These are phyloP conservation scores for Gortyna flavago DNA, from an alignment of 2,888 invertebrate species.

Conservation along the genomic window DNA sequence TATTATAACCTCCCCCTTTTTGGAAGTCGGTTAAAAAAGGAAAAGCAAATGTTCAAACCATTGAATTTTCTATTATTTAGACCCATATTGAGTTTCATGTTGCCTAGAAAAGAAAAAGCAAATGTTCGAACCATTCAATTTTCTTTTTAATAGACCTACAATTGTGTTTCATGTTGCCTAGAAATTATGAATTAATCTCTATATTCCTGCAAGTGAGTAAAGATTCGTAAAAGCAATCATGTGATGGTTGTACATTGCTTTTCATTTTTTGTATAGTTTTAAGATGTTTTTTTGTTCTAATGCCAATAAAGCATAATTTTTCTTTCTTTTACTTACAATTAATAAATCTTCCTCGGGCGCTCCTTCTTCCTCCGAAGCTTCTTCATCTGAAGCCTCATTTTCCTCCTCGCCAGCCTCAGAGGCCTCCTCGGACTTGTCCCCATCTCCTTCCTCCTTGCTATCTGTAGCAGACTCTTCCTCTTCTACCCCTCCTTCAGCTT, in stretches of 20 bases:
- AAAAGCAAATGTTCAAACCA: no score
- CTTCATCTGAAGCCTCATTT: slow-evolving; percentile 62
- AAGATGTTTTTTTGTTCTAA: background rate
- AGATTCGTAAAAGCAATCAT: background rate
- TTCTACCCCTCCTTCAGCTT: slow-evolving; percentile 69
- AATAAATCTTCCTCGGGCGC: slow-evolving; percentile 92
- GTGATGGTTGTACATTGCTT: background rate
- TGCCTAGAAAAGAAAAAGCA: background rate
- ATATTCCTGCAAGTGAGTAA: background rate
- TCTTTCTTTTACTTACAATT: slow-evolving; percentile 82
- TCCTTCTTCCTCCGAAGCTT: slow-evolving; percentile 79
- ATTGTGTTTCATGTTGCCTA: background rate
- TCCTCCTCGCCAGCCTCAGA: slow-evolving; percentile 73
- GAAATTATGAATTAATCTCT: background rate
- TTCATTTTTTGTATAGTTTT: background rate
- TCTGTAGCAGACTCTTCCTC: slow-evolving; percentile 57
- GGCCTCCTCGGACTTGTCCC: slow-evolving; percentile 72
- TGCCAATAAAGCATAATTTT: background rate
- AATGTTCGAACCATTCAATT: background rate
- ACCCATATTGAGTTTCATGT: no score
- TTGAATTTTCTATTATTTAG: no score
- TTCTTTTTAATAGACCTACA: no score
- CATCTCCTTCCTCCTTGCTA: slow-evolving; percentile 66
- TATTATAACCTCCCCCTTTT: no score
- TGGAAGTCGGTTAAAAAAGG: no score